Percentiles rank a stretch among this genome's conserved stretches.
phyloP scores from a whole-genome alignment of 2,797 vertebrate species.

The Lemur catta region DNA sequence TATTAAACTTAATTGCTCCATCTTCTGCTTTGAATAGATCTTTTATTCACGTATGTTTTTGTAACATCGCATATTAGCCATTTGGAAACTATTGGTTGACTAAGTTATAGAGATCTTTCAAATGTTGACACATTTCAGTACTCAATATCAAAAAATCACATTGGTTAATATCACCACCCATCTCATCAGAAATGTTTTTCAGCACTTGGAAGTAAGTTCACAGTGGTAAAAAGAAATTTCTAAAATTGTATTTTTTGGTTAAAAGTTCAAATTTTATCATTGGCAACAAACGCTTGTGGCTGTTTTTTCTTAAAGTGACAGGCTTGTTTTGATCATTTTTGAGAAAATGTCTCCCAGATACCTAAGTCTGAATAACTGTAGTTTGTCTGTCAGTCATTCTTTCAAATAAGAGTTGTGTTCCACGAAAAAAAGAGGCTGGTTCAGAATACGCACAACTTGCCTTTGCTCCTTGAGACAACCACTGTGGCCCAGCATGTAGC shows the following conservation, averaged over 20 bases:
- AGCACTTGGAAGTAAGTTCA: background rate
- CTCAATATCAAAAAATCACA: background rate
- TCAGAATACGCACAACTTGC: background rate
- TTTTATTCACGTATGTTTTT: background rate
- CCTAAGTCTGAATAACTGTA: background rate
- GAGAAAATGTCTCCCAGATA: background rate
- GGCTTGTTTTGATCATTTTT: background rate
- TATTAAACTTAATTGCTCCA: background rate
- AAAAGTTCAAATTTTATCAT: background rate
- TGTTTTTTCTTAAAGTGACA: background rate
- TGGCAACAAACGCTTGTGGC: background rate
- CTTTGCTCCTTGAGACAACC: background rate
- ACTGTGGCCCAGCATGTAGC: background rate
- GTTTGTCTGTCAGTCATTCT: background rate
- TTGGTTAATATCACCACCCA: background rate
- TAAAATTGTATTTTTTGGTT: background rate
- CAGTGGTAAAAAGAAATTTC: background rate
- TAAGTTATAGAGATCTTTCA: background rate
- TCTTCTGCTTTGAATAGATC: background rate
- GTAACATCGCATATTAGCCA: background rate
- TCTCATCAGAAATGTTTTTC: background rate
- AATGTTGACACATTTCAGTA: background rate
- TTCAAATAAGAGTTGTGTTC: background rate
- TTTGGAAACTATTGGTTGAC: constrained; percentile 16
- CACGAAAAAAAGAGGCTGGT: background rate